phyloP scores from a whole-genome alignment of 2,797 vertebrate genomes.

The Neolamprologus multifasciatus region DNA sequence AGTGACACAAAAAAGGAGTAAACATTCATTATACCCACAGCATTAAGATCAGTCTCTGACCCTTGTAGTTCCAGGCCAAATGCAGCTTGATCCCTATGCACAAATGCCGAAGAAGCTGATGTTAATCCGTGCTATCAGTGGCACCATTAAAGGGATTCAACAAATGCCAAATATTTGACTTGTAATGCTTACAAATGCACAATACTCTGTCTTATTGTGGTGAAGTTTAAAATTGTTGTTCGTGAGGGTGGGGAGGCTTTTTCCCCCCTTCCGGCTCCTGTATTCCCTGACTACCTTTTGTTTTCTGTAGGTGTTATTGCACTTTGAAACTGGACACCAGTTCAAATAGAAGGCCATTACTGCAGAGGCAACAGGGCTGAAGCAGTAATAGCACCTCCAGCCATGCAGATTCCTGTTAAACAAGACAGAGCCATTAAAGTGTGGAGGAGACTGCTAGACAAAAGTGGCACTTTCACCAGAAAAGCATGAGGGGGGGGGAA shows the following conservation, averaged over 20 bases:
- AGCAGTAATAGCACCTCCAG: constrained; percentile 28
- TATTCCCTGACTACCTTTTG: constrained; percentile 47
- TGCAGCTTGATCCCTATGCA: constrained; percentile 22
- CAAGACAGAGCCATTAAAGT: constrained; percentile 45
- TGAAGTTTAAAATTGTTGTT: neutral
- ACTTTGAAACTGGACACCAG: constrained; percentile 70
- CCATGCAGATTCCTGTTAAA: constrained; percentile 49
- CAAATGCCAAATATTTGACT: constrained; percentile 19
- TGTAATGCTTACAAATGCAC: constrained; percentile 5
- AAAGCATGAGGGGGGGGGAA: constrained; percentile 31
- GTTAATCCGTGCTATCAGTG: constrained; percentile 44
- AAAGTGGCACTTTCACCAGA: constrained; percentile 59
- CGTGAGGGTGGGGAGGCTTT: neutral
- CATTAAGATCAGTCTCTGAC: constrained; percentile 26
- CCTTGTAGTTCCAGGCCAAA: constrained; percentile 30
- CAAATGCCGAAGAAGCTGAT: constrained; percentile 36
- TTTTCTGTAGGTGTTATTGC: constrained; percentile 68
- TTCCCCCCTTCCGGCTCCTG: neutral
- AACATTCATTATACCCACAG: constrained; percentile 58
- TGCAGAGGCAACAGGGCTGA: constrained; percentile 23
- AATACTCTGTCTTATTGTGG: neutral
- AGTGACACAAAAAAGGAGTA: constrained; percentile 63
- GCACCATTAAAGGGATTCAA: constrained; percentile 19
- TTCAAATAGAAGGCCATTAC: constrained; percentile 62
- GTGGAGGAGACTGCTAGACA: constrained; percentile 45